A percentile compares a stretch with the other conserved stretches of the same genome.
Evolutionary conservation across 2,113 vertebrate species (phyloP).

Genomic region (Colossoma macropomum): DNA sequence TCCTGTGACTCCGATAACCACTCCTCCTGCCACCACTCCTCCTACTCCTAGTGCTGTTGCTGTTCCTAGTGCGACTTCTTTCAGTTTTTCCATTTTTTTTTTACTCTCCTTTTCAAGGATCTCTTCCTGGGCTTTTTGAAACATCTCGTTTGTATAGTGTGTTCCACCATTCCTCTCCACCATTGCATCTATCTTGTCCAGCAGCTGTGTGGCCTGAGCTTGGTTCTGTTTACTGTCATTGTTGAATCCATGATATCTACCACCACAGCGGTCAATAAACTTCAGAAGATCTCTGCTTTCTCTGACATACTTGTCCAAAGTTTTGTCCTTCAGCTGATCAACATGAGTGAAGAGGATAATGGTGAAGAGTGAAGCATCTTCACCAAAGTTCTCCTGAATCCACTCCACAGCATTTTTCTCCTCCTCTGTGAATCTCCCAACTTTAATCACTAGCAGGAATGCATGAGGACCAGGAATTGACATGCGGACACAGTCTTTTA

Average conservation of each 20-base stretch:
- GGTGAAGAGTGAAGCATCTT: slow-evolving; percentile 31
- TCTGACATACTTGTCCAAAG: slow-evolving; percentile 15
- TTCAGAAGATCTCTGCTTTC: slow-evolving; percentile 33
- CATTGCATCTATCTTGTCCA: slow-evolving; percentile 53
- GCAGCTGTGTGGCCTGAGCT: slow-evolving; percentile 49
- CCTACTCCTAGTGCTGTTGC: too few relatives aligned
- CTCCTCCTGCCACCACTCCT: too few relatives aligned
- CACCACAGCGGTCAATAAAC: slow-evolving; percentile 39
- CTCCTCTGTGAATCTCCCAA: not conserved
- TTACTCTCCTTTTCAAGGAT: too few relatives aligned
- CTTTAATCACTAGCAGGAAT: not conserved
- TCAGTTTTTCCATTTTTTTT: not conserved
- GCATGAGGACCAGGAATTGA: not conserved
- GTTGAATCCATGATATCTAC: slow-evolving; percentile 56
- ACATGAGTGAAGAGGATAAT: slow-evolving; percentile 66
- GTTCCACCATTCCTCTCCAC: not conserved
- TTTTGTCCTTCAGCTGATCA: slow-evolving; percentile 55
- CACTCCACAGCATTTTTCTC: slow-evolving; percentile 35
- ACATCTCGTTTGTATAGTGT: not conserved
- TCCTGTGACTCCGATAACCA: too few relatives aligned
- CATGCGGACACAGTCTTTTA: not conserved
- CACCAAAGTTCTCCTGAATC: slow-evolving; percentile 62
- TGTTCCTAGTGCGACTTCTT: too few relatives aligned
- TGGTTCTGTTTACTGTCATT: slow-evolving; percentile 11
- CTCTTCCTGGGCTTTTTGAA: not conserved